Evolutionary conservation across 2,888 invertebrate genomes (phyloP).

Genomic region (Agonopterix subpropinquella): DNA sequence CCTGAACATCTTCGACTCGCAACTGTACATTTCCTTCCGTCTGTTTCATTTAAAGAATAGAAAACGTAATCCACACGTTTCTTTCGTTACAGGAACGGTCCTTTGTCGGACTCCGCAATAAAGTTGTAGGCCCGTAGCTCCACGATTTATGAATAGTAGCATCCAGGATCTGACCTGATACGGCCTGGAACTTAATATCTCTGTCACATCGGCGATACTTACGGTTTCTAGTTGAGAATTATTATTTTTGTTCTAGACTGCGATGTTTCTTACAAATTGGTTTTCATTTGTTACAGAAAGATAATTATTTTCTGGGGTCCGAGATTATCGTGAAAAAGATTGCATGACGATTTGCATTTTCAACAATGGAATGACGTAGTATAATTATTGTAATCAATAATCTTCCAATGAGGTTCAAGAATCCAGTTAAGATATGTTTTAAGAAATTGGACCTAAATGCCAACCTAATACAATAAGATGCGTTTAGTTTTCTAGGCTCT

Average conservation of each 20-base stretch:
- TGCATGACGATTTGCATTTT: too few relatives aligned
- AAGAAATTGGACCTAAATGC: too few relatives aligned
- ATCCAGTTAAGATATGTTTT: too few relatives aligned
- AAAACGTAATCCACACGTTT: constrained; percentile 12
- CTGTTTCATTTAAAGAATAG: not conserved
- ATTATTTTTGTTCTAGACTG: constrained; percentile 16
- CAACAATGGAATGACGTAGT: too few relatives aligned
- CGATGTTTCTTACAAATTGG: not conserved
- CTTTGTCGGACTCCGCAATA: constrained; percentile 35
- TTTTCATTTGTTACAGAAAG: not conserved
- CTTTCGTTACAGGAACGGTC: constrained; percentile 19
- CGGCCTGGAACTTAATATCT: constrained; percentile 25
- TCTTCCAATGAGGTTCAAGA: too few relatives aligned
- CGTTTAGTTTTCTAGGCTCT: too few relatives aligned
- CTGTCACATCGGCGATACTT: constrained; percentile 21
- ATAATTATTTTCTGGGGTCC: too few relatives aligned
- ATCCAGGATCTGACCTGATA: constrained; percentile 20
- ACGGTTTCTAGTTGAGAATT: constrained; percentile 18
- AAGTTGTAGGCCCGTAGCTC: constrained; percentile 31
- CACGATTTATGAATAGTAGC: constrained; percentile 36
- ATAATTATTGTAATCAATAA: too few relatives aligned
- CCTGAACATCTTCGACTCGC: too few relatives aligned
- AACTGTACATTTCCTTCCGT: too few relatives aligned
- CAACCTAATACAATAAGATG: too few relatives aligned
- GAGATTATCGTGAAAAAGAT: too few relatives aligned